A percentile compares a stretch with the other conserved stretches of the same genome.
These are phyloP conservation scores for Oceanites oceanicus DNA, from an alignment of 2,113 vertebrate genomes.

Conservation along the genomic window DNA sequence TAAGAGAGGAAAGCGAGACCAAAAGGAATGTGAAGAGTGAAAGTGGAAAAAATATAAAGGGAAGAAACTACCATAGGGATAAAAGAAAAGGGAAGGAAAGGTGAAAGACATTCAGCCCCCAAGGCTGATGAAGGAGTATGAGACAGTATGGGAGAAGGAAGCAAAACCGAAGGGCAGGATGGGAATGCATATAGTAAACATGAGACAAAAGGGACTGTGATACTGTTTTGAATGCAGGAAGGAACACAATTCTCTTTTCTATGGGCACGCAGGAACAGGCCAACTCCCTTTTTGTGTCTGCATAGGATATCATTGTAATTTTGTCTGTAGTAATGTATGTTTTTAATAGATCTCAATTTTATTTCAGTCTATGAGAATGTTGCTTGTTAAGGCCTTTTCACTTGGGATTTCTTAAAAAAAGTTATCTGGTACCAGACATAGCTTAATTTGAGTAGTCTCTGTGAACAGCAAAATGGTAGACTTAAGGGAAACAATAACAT, in stretches of 20 bases:
- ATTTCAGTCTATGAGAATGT: neutral
- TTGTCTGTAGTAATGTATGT: neutral
- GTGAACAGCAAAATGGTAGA: neutral
- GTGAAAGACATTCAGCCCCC: neutral
- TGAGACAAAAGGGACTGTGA: neutral
- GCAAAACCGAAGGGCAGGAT: neutral
- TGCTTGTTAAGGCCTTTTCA: neutral
- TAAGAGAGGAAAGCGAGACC: neutral
- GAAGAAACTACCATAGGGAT: neutral
- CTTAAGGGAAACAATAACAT: neutral
- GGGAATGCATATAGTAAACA: neutral
- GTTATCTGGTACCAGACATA: neutral
- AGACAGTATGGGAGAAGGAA: neutral
- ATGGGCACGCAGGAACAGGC: fast-evolving
- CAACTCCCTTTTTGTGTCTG: neutral
- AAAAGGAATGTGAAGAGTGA: neutral
- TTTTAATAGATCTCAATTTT: neutral
- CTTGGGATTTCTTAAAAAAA: neutral
- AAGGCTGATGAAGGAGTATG: neutral
- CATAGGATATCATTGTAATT: neutral
- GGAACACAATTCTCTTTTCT: neutral
- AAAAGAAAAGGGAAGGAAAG: neutral
- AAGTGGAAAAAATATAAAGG: neutral
- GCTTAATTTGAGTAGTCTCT: neutral
- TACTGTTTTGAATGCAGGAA: neutral